phyloP scores from a whole-genome alignment of 2,797 vertebrate species.

The Mormyrops attenuatus region DNA sequence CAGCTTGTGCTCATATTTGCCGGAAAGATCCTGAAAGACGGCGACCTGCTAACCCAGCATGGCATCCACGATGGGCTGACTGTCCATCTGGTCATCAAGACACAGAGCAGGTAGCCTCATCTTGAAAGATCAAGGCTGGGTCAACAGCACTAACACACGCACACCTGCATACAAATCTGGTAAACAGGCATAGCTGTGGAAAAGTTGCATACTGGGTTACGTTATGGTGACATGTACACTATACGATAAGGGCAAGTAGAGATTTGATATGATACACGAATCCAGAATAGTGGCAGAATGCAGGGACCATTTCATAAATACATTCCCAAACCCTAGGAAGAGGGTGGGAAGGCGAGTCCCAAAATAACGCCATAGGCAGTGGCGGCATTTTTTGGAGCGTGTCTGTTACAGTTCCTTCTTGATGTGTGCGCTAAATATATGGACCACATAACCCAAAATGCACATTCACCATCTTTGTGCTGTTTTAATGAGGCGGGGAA shows the following conservation, averaged over 20 bases:
- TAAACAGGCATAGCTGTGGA: background rate
- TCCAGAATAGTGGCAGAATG: background rate
- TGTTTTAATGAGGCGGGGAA: background rate
- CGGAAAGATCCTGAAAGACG: constrained; percentile 76
- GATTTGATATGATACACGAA: background rate
- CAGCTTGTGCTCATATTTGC: constrained; percentile 77
- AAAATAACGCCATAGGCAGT: background rate
- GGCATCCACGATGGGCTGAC: constrained; percentile 75
- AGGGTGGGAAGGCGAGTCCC: background rate
- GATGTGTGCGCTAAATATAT: constrained; percentile 6
- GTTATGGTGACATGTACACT: background rate
- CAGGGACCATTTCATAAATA: background rate
- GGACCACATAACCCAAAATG: background rate
- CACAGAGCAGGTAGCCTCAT: constrained; percentile 62
- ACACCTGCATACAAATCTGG: background rate
- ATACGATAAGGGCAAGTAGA: background rate
- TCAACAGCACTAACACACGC: background rate
- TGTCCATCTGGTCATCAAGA: constrained; percentile 77
- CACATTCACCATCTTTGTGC: background rate
- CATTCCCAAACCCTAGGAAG: background rate
- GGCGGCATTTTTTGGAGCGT: background rate
- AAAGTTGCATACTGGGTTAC: background rate
- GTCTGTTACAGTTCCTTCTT: background rate
- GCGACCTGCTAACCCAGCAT: constrained; percentile 71
- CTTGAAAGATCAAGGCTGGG: background rate